Evolutionary conservation across 2,797 vertebrate species (phyloP), one percentile per base, ranked within the genome.

Genomic region (Anguilla pacifica): DNA sequence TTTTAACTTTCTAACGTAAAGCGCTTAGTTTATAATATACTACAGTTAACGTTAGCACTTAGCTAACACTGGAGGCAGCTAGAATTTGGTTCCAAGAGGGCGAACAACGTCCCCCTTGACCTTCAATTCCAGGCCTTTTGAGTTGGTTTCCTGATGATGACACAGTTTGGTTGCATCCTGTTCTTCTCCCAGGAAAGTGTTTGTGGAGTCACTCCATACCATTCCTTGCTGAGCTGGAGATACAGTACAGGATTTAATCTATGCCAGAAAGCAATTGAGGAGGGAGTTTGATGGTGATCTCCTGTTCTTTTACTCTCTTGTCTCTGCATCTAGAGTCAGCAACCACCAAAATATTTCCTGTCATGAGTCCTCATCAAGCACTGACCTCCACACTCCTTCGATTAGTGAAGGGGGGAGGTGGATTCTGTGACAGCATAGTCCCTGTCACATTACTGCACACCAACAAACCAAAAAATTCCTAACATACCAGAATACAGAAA

Each of bases 351-450:
- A 92, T 93, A 94, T 95, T 93, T 94, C 93, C 92, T 95, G 95
- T 95, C 94, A 94, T 95, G 92, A 93, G 90, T 91, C 93, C 94
- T 96, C 90, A 95, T 96, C 94, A 93, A 17, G 25, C 61, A 28
- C 51, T 51, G 43, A 49, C 39, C 77, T 46, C 43, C n/a, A 61
- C 15, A 17, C 13, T 22, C 2, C 59, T 61, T 1, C 1, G 35
- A 35, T 51, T 10, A 51, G 51, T 6, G 51, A 10, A 10, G 6
- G 51, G 51, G 51, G 51, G 6, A 51, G 6, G 51, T 6, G 51
- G 51, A 10, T 51, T 51, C 51, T 22, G 2, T 61, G 57, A 17
- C 57, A 59, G 57, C 19, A 61, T 51, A 22, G 59, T 3, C 25
- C 25, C 3, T 25, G n/a, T 7, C 64, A n/a, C 59, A 61, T 15